Evolutionary conservation across 1,140 invertebrate species (phyloP), one percentile per base, ranked within the genome.

Genomic region (Pantala flavescens): DNA sequence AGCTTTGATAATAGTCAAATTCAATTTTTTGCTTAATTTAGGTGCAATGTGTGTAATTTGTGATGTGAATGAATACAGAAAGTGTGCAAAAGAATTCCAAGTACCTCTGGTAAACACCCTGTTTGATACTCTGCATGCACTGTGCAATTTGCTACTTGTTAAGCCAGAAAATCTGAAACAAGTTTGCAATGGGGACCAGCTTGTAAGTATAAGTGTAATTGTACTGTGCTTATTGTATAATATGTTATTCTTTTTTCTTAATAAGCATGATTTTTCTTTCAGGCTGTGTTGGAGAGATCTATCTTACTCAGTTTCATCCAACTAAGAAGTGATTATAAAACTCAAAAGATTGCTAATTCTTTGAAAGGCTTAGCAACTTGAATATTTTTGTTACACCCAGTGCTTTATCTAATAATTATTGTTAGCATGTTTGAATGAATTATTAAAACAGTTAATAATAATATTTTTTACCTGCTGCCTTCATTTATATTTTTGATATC

Each of bases 31-130:
- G n/a, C n/a, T n/a, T n/a, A n/a, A 81, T 80, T 75, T 80, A 92
- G 92, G 96, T 74, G 97, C 96, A 2, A 98, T 99, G 93, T 91
- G 96, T 81, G 94, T 94, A 0, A 97, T 99, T 76, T 98, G 95
- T 85, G 98, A 99, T 86, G 93, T 99, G 73, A 98, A 98, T 81
- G 97, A 98, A 82, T 90, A 91, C 82, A 86, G 96, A 42, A 95
- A 90, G 81, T 94, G 90, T 84, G 90, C 92, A 12, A 88, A 91
- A 78, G 85, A 88, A 78, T 87, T 94, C 79, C 86, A 90, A 75
- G 87, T 93, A 42, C 86, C 90, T 0, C 82, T 95, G 36, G 90
- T 98, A 16, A 91, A 88, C 23, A 90, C 91, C 70, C 84, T 98
- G 23, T 99, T 99, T 84, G 95, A 98, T 83, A 94, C 94, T 36